A percentile compares a stretch with the other conserved stretches of the same genome.
phyloP scores from a whole-genome alignment of 1,140 invertebrate species.

The Apocrypta bakeri region DNA sequence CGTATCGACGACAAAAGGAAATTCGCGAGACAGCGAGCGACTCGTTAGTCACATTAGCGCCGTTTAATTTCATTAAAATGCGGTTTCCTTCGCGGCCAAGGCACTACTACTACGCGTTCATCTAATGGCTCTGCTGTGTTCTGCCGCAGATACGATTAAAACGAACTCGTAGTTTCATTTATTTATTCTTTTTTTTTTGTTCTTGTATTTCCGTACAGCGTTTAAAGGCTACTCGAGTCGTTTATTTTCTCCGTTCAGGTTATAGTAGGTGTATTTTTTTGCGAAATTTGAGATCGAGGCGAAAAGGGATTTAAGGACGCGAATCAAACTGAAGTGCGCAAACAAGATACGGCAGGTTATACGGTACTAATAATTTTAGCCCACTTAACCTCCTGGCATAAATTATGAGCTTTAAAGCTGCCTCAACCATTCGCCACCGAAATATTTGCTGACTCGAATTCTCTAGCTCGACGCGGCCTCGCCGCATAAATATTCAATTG shows the following conservation, averaged over 20 bases:
- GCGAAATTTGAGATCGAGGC: background rate
- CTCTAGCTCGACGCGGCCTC: no score
- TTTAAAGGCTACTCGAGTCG: background rate
- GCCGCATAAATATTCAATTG: slow-evolving; percentile 1
- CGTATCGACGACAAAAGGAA: background rate
- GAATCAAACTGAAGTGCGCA: background rate
- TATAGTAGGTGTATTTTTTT: no score
- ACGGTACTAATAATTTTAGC: slow-evolving; percentile 14
- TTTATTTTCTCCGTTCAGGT: background rate
- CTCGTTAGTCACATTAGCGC: slow-evolving; percentile 8
- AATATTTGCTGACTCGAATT: slow-evolving; percentile 29
- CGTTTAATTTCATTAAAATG: slow-evolving; percentile 14
- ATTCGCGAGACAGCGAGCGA: background rate
- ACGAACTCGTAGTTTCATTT: background rate
- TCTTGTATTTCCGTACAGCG: no score
- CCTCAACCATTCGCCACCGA: background rate
- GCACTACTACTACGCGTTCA: background rate
- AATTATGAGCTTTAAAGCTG: slow-evolving; percentile 41
- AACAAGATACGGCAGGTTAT: slow-evolving; percentile 5
- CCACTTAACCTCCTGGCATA: slow-evolving; percentile 43
- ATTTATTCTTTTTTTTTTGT: background rate
- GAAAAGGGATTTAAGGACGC: background rate
- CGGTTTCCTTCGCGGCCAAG: background rate
- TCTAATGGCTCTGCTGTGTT: slow-evolving; percentile 1
- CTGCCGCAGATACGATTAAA: slow-evolving; percentile 7